Percentiles rank a stretch among this genome's conserved stretches.
These are phyloP conservation scores for Nomada fucata DNA, from an alignment of 2,888 invertebrate genomes.

Conservation along the genomic window DNA sequence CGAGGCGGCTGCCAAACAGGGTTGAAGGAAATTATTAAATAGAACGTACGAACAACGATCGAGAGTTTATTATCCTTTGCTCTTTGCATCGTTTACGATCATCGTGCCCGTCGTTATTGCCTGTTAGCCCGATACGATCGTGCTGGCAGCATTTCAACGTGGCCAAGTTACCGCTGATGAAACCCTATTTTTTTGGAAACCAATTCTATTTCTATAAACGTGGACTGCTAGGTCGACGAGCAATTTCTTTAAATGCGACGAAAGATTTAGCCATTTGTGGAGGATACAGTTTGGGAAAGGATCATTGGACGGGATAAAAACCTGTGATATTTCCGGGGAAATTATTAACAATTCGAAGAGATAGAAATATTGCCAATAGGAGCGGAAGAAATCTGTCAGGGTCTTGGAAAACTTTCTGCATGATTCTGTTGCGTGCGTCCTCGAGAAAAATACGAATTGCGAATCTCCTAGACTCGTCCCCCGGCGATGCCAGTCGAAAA, in stretches of 20 bases:
- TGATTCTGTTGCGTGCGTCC: not conserved
- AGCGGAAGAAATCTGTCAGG: not conserved
- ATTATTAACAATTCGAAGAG: not conserved
- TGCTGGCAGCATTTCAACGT: slow-evolving; percentile 29
- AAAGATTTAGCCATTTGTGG: not conserved
- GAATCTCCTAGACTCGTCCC: not conserved
- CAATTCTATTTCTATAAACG: slow-evolving; percentile 5
- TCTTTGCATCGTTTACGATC: slow-evolving; percentile 32
- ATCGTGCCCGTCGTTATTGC: slow-evolving; percentile 29
- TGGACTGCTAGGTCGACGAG: not conserved
- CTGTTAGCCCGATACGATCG: slow-evolving; percentile 31
- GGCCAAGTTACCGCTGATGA: not conserved
- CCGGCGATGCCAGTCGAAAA: not conserved
- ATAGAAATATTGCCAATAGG: not conserved
- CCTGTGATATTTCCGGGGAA: not conserved
- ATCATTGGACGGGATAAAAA: too few relatives aligned
- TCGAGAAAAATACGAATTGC: slow-evolving; percentile 19
- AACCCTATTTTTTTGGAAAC: slow-evolving; percentile 18
- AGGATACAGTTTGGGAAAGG: not conserved
- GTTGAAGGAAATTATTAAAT: slow-evolving; percentile 12
- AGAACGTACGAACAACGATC: slow-evolving; percentile 8
- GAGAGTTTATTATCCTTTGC: slow-evolving; percentile 35
- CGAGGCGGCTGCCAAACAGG: not conserved
- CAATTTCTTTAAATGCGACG: not conserved
- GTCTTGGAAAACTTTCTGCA: not conserved